phyloP scores from a whole-genome alignment of 2,797 vertebrate species.

The Enteromius fasciolatus region DNA sequence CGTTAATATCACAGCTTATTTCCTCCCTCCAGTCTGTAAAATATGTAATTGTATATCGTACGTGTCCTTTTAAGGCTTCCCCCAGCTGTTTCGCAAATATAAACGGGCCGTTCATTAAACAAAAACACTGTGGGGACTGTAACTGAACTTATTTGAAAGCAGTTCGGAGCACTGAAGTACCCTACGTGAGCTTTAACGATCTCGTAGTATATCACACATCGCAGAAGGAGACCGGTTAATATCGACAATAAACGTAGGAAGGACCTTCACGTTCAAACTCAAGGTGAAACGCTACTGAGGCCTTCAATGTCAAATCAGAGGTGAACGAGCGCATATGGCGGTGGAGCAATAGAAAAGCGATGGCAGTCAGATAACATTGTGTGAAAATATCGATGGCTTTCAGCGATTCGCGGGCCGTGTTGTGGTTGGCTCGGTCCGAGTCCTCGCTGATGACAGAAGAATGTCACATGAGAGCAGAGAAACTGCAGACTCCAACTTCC shows the following conservation, averaged over 20 bases:
- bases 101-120: conserved; percentile 69
- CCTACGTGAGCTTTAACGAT: conserved; percentile 57
- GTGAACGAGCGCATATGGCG: not conserved
- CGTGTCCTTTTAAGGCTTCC: conserved; percentile 66
- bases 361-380: conserved; percentile 57
- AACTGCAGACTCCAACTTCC: conserved; percentile 68
- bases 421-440: conserved; percentile 68
- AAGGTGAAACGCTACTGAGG: conserved; percentile 28
- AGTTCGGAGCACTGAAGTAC: conserved; percentile 66
- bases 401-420: conserved; percentile 66
- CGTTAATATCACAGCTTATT: conserved; percentile 64
- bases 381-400: conserved; percentile 56
- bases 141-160: conserved; percentile 70
- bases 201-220: conserved; percentile 43
- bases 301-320: conserved; percentile 15
- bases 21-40: conserved; percentile 65
- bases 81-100: conserved; percentile 69
- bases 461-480: conserved; percentile 58
- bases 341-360: conserved; percentile 28
- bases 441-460: conserved; percentile 34
- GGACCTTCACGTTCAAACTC: conserved; percentile 18
- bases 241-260: conserved; percentile 73
- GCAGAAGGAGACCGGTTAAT: conserved; percentile 65
- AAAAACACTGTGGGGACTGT: conserved; percentile 68
- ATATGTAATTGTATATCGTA: conserved; percentile 68